These are phyloP conservation scores for Pardalotus punctatus DNA, from an alignment of 2,113 vertebrate genomes.

Conservation along the genomic window DNA sequence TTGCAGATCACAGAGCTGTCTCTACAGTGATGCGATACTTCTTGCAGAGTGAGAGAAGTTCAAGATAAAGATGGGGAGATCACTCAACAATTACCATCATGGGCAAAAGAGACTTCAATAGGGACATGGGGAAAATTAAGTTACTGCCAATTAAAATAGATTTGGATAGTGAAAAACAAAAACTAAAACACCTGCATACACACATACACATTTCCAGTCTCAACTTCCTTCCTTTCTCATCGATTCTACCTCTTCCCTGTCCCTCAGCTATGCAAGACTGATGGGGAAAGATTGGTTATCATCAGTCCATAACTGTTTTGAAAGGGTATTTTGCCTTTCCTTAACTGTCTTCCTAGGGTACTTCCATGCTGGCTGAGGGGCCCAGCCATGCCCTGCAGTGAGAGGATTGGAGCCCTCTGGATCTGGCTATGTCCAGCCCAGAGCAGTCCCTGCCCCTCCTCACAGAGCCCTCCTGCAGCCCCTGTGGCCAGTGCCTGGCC, in stretches of 20 bases:
- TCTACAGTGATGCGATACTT: neutral
- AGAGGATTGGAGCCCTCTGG: fast-evolving
- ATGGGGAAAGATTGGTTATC: neutral
- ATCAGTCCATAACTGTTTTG: neutral
- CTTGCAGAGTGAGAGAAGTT: neutral
- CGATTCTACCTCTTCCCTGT: neutral
- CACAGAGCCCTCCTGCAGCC: fast-evolving
- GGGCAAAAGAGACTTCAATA: neutral
- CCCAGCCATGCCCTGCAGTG: fast-evolving
- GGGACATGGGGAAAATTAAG: neutral
- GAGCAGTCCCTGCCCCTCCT: neutral
- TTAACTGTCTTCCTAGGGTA: neutral
- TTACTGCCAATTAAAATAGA: neutral
- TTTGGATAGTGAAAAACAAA: neutral
- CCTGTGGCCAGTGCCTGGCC: fast-evolving
- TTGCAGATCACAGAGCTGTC: neutral
- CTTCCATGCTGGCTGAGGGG: neutral
- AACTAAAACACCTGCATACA: neutral
- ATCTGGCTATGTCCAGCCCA: fast-evolving
- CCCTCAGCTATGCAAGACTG: neutral
- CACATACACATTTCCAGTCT: neutral
- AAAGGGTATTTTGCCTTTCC: neutral
- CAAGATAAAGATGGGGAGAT: neutral
- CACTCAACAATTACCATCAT: neutral
- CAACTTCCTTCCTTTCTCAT: neutral